Percentiles rank a stretch among this genome's conserved stretches.
phyloP scores from a whole-genome alignment of 1,140 invertebrate genomes.

The Dryas iulia region DNA sequence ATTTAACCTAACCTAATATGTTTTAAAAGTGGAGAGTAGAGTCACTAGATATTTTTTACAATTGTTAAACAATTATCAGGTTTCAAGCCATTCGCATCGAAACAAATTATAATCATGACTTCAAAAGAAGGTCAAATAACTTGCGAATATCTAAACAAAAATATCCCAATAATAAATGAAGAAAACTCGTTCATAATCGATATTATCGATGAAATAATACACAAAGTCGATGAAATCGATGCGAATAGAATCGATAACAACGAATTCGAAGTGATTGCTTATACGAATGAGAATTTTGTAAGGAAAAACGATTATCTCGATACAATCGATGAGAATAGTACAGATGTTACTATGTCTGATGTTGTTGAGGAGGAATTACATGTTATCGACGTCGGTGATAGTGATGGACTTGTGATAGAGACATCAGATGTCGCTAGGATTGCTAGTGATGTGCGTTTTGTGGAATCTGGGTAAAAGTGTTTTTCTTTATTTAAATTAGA shows the following conservation, averaged over 20 bases:
- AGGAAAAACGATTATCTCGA: constrained; percentile 47
- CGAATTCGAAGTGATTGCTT: constrained; percentile 53
- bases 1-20: no score
- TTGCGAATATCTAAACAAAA: constrained; percentile 36
- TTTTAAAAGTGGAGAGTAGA: no score
- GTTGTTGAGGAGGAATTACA: constrained; percentile 39
- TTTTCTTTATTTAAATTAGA: not conserved
- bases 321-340: constrained; percentile 51
- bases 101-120: constrained; percentile 58
- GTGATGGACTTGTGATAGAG: constrained; percentile 33
- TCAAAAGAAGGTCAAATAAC: constrained; percentile 49
- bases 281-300: constrained; percentile 32
- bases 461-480: constrained; percentile 21
- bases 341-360: constrained; percentile 36
- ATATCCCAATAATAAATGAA: constrained; percentile 15
- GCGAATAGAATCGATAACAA: constrained; percentile 34
- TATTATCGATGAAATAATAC: constrained; percentile 47
- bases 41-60: no score
- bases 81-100: constrained; percentile 63
- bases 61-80: constrained; percentile 40
- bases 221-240: constrained; percentile 46
- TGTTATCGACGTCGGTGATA: constrained; percentile 29
- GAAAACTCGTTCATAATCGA: constrained; percentile 34
- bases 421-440: not conserved
- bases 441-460: not conserved